Evolutionary conservation across 2,113 vertebrate genomes (phyloP), one percentile per base, ranked within the genome.

Genomic region (Rafetus swinhoei): DNA sequence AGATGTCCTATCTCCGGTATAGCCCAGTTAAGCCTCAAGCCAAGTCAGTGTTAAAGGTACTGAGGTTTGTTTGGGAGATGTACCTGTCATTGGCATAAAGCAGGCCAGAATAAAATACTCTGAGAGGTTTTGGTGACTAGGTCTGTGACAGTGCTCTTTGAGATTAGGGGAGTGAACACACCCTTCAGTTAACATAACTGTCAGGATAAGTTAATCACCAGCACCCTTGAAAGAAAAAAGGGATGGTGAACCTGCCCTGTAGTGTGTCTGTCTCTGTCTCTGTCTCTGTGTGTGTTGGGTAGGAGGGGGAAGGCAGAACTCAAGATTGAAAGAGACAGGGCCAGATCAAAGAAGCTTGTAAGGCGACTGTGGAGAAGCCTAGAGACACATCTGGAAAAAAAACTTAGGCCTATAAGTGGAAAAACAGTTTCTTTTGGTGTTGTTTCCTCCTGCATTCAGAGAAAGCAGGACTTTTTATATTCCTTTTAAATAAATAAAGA

Each of bases 1-100:
- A 0, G 55, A 74, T 79, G 1, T 53, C n/a, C n/a, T 25, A 52
- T 35, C 3, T 52, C 80, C 11, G 79, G 18, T n/a, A 69, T 7
- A 89, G 3, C 29, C 27, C 4, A 12, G 24, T 74, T 15, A 79
- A 14, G 3, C 82, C 54, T 81, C 50, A 90, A 85, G 81, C 9
- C 15, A 52, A 1, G 2, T 74, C 52, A 3, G 3, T 60, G 21
- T 82, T 19, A 4, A 2, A 57, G 89, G 15, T 82, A 60, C 13
- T 77, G 29, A 65, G 74, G 18, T 59, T 88, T 82, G 6, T 59
- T 85, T 69, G 18, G 27, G 62, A 79, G 29, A 21, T 65, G 6
- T 79, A 10, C 29, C 72, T 79, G 45, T 74, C 12, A 1, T 2
- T 88, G 86, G 2, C 53, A 2, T 55, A 16, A 39, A 89, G 9